phyloP scores from a whole-genome alignment of 2,797 vertebrate genomes.

The Pseudochaenichthys georgianus region DNA sequence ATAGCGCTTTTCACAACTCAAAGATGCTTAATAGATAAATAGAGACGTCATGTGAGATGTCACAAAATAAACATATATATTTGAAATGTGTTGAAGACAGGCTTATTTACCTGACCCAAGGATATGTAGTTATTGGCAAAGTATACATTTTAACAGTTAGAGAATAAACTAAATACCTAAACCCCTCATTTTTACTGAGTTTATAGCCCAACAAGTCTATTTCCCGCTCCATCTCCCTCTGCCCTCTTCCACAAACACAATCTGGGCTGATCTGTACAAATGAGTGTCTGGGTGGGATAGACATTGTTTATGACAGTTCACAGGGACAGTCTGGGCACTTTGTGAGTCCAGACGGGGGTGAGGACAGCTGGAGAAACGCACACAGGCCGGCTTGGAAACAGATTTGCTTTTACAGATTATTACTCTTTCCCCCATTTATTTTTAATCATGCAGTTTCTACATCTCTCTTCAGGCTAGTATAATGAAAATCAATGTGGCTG shows the following conservation, averaged over 20 bases:
- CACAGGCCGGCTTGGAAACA: slow-evolving; percentile 13
- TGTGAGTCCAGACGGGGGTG: slow-evolving; percentile 1
- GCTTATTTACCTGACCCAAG: too few species aligned
- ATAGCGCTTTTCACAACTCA: too few species aligned
- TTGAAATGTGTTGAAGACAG: background rate
- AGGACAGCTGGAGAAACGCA: slow-evolving; percentile 46
- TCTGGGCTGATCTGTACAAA: slow-evolving; percentile 15
- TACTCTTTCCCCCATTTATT: background rate
- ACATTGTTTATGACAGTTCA: slow-evolving; percentile 24
- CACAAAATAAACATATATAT: too few species aligned
- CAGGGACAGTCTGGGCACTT: slow-evolving; percentile 7
- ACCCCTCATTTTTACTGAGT: background rate
- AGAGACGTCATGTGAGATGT: too few species aligned
- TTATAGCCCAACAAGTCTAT: background rate
- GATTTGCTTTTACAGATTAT: slow-evolving; percentile 17
- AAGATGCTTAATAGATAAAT: too few species aligned
- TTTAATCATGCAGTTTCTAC: slow-evolving; percentile 5
- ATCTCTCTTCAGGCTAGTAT: background rate
- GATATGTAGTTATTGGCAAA: background rate
- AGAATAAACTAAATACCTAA: background rate
- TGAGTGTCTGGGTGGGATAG: slow-evolving; percentile 12
- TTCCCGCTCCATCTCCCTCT: background rate
- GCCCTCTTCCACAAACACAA: background rate
- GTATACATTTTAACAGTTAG: background rate
- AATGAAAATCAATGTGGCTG: background rate